Percentiles rank a stretch among this genome's conserved stretches.
Evolutionary conservation across 1,140 invertebrate genomes (phyloP).

Genomic region (Eueides isabella): DNA sequence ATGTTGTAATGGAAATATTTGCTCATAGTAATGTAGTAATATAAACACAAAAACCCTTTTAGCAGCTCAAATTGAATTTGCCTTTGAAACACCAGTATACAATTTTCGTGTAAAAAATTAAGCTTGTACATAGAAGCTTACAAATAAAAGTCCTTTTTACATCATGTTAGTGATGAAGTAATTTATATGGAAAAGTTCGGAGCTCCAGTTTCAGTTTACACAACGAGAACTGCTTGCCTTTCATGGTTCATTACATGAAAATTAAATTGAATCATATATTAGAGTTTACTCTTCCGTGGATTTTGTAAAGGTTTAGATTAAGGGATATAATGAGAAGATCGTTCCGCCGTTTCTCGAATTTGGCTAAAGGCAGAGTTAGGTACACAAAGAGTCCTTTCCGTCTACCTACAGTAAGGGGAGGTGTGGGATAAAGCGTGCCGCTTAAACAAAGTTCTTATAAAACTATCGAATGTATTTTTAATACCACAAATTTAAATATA

Average conservation of each 20-base stretch:
- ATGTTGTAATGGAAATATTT: not conserved
- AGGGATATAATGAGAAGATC: not conserved
- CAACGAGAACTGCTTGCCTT: not conserved
- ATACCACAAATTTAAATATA: no score
- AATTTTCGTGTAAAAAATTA: not conserved
- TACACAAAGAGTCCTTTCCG: no score
- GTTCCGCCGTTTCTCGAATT: no score
- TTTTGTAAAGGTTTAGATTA: not conserved
- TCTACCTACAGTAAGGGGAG: no score
- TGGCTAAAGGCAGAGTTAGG: no score
- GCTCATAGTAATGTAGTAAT: not conserved
- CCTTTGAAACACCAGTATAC: not conserved
- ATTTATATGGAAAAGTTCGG: not conserved
- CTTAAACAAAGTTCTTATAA: no score
- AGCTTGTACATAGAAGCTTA: not conserved
- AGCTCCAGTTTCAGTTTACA: not conserved
- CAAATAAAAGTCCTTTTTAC: not conserved
- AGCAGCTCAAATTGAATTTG: not conserved
- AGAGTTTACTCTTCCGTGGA: not conserved
- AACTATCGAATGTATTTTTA: no score
- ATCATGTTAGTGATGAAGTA: conserved; percentile 7
- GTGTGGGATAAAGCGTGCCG: no score
- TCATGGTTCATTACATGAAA: not conserved
- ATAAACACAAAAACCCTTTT: not conserved
- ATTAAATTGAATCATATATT: conserved; percentile 19